phyloP scores from a whole-genome alignment of 2,797 vertebrate genomes.

The Helarctos malayanus region DNA sequence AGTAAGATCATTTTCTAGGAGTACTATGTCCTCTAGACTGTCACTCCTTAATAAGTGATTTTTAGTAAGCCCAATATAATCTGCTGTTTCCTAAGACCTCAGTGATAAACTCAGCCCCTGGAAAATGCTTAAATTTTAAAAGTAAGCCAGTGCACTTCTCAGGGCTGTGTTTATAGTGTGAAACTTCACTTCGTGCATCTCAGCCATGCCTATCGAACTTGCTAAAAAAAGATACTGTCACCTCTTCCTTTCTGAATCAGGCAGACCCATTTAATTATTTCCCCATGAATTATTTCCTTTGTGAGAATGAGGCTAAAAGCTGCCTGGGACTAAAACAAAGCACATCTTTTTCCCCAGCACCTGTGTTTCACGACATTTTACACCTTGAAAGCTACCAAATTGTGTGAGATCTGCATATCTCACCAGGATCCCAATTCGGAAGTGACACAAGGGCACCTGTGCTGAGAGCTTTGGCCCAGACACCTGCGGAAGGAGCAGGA shows the following conservation, averaged over 20 bases:
- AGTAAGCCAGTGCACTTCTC: slow-evolving; percentile 46
- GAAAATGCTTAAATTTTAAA: slow-evolving; percentile 62
- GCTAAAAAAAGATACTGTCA: slow-evolving; percentile 64
- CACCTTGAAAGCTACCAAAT: slow-evolving; percentile 50
- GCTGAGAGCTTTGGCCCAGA: neutral
- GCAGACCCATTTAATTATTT: slow-evolving; percentile 51
- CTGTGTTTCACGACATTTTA: slow-evolving; percentile 51
- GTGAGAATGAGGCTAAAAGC: neutral
- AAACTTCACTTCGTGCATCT: slow-evolving; percentile 29
- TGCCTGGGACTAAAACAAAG: slow-evolving; percentile 48
- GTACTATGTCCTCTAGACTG: slow-evolving; percentile 15
- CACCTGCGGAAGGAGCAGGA: neutral
- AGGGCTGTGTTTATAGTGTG: slow-evolving; percentile 66
- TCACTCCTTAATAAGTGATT: slow-evolving; percentile 59
- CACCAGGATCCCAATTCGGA: neutral
- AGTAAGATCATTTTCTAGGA: slow-evolving; percentile 85
- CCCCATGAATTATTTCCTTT: slow-evolving; percentile 55
- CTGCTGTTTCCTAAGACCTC: slow-evolving; percentile 56
- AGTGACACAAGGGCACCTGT: neutral
- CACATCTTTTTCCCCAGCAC: neutral
- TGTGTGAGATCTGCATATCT: neutral
- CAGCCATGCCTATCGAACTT: slow-evolving; percentile 50
- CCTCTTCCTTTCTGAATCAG: slow-evolving; percentile 53
- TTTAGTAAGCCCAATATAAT: slow-evolving; percentile 61
- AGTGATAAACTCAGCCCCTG: slow-evolving; percentile 32